Percentiles rank a stretch among this genome's conserved stretches.
Evolutionary conservation across 2,888 invertebrate species (phyloP).

Genomic region (Microctonus aethiopoides): DNA sequence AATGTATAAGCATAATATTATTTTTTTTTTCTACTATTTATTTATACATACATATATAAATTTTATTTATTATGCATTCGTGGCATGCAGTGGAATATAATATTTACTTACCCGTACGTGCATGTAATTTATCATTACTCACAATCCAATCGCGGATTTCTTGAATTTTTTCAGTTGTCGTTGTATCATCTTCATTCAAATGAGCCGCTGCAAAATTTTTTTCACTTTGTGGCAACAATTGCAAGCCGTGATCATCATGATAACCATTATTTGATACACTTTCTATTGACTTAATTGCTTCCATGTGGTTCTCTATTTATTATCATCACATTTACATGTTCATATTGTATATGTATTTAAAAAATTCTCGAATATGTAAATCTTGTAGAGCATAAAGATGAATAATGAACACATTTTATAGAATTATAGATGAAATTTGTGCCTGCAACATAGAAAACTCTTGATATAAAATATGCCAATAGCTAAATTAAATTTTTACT

Average conservation of each 20-base stretch:
- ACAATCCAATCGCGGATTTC: conserved; percentile 65
- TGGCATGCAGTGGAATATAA: background rate
- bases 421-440: too few relatives aligned
- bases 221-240: conserved; percentile 44
- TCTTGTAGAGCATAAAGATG: too few relatives aligned
- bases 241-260: background rate
- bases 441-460: too few relatives aligned
- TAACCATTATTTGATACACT: too few relatives aligned
- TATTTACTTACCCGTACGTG: conserved; percentile 59
- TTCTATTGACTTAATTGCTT: too few relatives aligned
- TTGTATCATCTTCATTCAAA: conserved; percentile 62
- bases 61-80: background rate
- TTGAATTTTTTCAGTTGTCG: conserved; percentile 57
- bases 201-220: conserved; percentile 52
- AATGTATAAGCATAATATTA: background rate
- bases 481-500: too few relatives aligned
- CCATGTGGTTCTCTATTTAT: too few relatives aligned
- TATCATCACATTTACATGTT: too few relatives aligned
- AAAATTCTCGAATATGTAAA: too few relatives aligned
- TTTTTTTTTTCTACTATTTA: background rate
- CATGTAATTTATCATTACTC: conserved; percentile 58
- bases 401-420: too few relatives aligned
- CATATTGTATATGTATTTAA: too few relatives aligned
- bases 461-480: too few relatives aligned
- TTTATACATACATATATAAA: background rate